Conservation (phyloP, 2,113 vertebrate species). For the Cyprinodon brontotheroides region DNA sequence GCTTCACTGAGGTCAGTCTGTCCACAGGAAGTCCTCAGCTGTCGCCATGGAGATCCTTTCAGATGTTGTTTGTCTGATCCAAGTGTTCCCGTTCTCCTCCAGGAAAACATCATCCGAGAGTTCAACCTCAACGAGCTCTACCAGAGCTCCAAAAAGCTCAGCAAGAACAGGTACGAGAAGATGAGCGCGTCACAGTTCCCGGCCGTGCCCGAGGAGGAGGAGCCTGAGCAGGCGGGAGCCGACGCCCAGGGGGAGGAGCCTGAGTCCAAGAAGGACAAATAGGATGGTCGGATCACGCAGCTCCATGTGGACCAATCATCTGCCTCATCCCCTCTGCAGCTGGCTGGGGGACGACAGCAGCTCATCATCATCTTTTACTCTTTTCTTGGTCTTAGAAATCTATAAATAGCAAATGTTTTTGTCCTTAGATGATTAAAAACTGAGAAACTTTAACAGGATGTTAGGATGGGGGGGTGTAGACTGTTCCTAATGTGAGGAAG, state of each 20-base stretch:
- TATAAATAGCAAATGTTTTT: too few relatives aligned
- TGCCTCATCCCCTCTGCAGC: not conserved
- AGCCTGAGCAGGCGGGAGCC: conserved; percentile 55
- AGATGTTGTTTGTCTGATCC: too few relatives aligned
- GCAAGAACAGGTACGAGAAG: conserved; percentile 76
- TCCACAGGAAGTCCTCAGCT: too few relatives aligned
- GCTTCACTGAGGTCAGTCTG: conserved; percentile 88
- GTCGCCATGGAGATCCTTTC: too few relatives aligned
- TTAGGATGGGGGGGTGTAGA: too few relatives aligned
- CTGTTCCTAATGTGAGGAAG: too few relatives aligned
- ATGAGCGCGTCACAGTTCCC: conserved; percentile 61
- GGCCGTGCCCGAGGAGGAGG: conserved; percentile 76
- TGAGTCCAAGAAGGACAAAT: conserved; percentile 93
- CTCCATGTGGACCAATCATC: not conserved
- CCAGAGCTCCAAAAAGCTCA: conserved; percentile 88
- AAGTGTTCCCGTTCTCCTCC: not conserved
- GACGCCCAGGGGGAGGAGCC: conserved; percentile 46
- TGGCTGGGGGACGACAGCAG: too few relatives aligned
- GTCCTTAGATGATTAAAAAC: too few relatives aligned
- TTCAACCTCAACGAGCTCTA: conserved; percentile 95
- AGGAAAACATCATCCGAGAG: conserved; percentile 97
- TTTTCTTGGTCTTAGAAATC: too few relatives aligned
- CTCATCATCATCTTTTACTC: too few relatives aligned
- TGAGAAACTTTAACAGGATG: too few relatives aligned
- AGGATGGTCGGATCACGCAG: conserved; percentile 36